Conservation (phyloP, 1,140 invertebrate species). For the Drepana arcuata region DNA sequence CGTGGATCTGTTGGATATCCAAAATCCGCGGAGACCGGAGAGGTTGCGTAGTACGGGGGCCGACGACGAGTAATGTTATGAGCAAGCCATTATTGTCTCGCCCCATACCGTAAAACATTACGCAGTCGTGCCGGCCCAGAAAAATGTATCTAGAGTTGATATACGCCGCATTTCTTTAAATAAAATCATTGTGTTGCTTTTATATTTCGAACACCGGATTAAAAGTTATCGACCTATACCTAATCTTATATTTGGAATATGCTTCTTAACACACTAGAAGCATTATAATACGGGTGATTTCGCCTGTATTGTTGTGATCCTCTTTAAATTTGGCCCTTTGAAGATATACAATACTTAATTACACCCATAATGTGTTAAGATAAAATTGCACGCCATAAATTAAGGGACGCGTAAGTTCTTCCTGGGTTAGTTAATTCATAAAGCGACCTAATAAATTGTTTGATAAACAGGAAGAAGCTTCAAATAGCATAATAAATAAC, state of each 20-base stretch:
- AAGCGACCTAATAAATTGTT: constrained; percentile 53
- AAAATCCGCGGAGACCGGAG: constrained; percentile 30
- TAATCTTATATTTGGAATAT: too few species aligned
- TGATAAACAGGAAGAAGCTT: constrained; percentile 39
- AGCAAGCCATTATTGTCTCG: constrained; percentile 71
- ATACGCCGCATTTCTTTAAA: too few species aligned
- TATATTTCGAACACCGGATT: too few species aligned
- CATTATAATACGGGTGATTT: too few species aligned
- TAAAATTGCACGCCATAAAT: constrained; percentile 35
- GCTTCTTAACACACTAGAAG: too few species aligned
- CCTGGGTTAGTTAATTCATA: constrained; percentile 50
- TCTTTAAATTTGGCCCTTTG: too few species aligned
- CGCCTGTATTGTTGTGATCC: too few species aligned
- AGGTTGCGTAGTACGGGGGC: constrained; percentile 48
- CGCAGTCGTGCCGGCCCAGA: constrained; percentile 49
- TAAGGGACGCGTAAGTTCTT: constrained; percentile 37
- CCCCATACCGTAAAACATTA: constrained; percentile 71
- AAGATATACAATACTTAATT: too few species aligned
- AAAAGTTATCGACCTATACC: too few species aligned
- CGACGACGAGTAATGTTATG: constrained; percentile 70
- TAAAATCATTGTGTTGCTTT: too few species aligned
- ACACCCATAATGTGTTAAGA: too few species aligned
- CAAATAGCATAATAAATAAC: constrained; percentile 55
- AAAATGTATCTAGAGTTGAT: constrained; percentile 45
- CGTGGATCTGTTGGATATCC: constrained; percentile 9